Conservation (phyloP, 2,797 vertebrate genomes). For the Semaprochilodus insignis region DNA sequence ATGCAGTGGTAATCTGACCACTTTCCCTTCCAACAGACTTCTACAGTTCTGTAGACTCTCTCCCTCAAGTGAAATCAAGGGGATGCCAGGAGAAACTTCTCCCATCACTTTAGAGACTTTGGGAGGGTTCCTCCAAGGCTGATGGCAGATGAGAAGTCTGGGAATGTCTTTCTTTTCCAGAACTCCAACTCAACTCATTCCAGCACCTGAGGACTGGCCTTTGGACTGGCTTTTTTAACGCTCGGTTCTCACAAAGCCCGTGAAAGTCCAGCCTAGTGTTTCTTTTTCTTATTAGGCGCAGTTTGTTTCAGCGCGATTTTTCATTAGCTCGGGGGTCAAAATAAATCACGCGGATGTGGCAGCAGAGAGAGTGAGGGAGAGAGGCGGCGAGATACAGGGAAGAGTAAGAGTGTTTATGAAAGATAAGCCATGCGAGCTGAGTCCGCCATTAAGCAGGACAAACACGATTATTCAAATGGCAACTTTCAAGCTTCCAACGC, state of each 20-base stretch:
- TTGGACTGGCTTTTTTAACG: slow-evolving; percentile 22
- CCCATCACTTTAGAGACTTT: neutral
- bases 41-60: neutral
- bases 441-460: slow-evolving; percentile 82
- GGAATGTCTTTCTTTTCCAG: neutral
- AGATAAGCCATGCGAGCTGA: slow-evolving; percentile 80
- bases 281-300: slow-evolving; percentile 32
- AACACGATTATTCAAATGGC: slow-evolving; percentile 84
- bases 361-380: neutral
- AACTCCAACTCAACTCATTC: neutral
- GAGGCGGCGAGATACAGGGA: slow-evolving; percentile 52
- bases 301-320: slow-evolving; percentile 55
- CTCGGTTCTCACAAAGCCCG: slow-evolving; percentile 13
- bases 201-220: slow-evolving; percentile 39
- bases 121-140: neutral
- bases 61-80: too few species aligned
- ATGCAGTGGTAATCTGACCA: too few species aligned
- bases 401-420: slow-evolving; percentile 71
- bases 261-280: slow-evolving; percentile 27
- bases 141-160: neutral
- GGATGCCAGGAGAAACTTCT: neutral
- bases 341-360: slow-evolving; percentile 47
- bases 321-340: slow-evolving; percentile 62
- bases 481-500: slow-evolving; percentile 76
- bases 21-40: too few species aligned